These are phyloP conservation scores for Aplochiton taeniatus DNA, from an alignment of 2,797 vertebrate species.

Conservation along the genomic window DNA sequence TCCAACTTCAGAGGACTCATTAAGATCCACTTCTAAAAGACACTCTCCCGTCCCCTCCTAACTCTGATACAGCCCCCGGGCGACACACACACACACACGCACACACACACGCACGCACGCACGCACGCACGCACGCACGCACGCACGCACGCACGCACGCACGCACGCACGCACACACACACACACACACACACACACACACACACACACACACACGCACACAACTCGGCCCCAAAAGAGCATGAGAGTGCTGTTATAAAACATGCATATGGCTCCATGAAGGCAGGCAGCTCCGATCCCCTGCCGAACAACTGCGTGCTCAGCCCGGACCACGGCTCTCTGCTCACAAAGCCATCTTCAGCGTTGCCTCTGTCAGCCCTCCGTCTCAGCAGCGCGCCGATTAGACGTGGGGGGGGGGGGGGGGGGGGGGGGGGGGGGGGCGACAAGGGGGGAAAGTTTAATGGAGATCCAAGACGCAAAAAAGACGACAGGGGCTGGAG, in stretches of 20 bases:
- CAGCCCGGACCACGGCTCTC: background rate
- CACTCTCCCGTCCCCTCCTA: background rate
- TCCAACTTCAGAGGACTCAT: constrained; percentile 9
- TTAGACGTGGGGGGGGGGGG: no score
- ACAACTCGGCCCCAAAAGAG: background rate
- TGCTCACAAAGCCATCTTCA: no score
- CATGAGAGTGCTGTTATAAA: constrained; percentile 2
- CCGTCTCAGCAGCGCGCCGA: no score
- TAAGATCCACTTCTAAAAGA: background rate
- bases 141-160: background rate
- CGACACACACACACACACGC: background rate
- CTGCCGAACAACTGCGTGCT: background rate
- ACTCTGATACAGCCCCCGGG: background rate
- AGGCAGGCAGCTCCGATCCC: background rate
- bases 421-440: no score
- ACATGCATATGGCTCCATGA: background rate
- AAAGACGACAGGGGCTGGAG: no score
- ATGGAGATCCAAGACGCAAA: no score
- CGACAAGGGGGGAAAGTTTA: no score
- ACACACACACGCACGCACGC: background rate
- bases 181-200: background rate
- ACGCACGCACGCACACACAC: constrained; percentile 1
- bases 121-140: background rate
- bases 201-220: background rate
- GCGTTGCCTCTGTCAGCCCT: no score